Base-by-base conservation (phyloP, 2,113 vertebrate genomes). In the Holacanthus passer region DNA sequence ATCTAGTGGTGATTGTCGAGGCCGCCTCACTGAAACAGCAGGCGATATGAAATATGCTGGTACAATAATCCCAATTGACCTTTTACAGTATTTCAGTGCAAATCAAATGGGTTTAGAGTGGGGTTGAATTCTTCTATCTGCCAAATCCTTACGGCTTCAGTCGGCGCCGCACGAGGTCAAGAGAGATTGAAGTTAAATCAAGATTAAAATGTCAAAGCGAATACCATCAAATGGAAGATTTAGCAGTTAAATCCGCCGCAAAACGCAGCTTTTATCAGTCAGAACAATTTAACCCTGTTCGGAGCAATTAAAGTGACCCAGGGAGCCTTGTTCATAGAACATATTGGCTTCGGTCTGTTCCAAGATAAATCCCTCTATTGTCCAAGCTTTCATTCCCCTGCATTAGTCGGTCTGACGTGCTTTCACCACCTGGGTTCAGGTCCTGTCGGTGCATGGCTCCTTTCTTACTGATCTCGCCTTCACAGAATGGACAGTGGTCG, bases 171-270 rank as follows among this genome's bases (percentile, higher is more conserved):
- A 0, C 4, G 24, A 41, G 78, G 81, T 89, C 84, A 76, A 71
- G 65, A 72, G 45, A 72, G 81, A 86, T 69, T 83, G 73, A 77
- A 81, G 68, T 74, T 58, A 82, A 87, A 91, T 90, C 77, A 82
- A 90, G 86, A 91, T 89, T 89, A 88, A 87, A 88, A 84, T 89
- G 89, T 91, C 72, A 78, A 50, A 73, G 78, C 24, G 39, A 77
- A 78, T 71, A 13, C 20, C 71, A 47, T 84, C 79, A 83, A 84
- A 83, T 72, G 17, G 75, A 22, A 71, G 81, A 87, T 89, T 84
- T 81, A 83, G 73, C 78, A 31, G 79, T 86, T 79, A 88, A 90
- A 87, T 84, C 72, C 66, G 2, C 47, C 48, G 4, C 47, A 47
- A 77, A 81, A 79, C 13, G 19, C 71, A 20, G 81, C 85, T 72